phyloP scores from a whole-genome alignment of 2,888 invertebrate genomes.

The Conops quadrifasciatus region DNA sequence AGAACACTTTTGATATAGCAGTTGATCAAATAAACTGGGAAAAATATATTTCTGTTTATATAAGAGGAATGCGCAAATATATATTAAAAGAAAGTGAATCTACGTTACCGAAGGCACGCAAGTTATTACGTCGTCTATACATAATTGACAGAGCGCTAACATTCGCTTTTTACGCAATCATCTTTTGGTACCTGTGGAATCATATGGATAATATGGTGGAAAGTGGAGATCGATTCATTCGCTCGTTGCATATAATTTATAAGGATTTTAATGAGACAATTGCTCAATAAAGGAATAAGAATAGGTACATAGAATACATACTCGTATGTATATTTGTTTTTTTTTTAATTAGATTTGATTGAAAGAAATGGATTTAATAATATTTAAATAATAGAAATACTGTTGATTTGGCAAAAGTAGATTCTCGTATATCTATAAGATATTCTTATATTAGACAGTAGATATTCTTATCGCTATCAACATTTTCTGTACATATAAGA shows the following conservation, averaged over 20 bases:
- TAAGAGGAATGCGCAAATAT: conserved; percentile 84
- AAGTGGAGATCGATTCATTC: conserved; percentile 53
- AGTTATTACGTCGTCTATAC: conserved; percentile 63
- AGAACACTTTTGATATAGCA: conserved; percentile 71
- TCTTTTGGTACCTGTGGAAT: conserved; percentile 61
- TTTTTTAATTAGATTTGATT: background rate
- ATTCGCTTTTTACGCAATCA: conserved; percentile 51
- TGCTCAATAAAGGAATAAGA: background rate
- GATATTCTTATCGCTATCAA: background rate
- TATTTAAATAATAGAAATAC: too few species aligned
- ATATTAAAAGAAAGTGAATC: conserved; percentile 84
- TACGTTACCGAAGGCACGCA: conserved; percentile 76
- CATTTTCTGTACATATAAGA: too few species aligned
- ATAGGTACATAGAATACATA: background rate
- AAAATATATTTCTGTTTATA: conserved; percentile 74
- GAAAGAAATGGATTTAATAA: background rate
- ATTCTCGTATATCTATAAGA: too few species aligned
- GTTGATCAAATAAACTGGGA: conserved; percentile 70
- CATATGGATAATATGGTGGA: conserved; percentile 58
- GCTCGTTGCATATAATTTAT: conserved; percentile 47
- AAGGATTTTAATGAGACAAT: conserved; percentile 44
- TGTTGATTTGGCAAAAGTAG: background rate
- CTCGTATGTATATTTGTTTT: background rate
- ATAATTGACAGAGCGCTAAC: conserved; percentile 66
- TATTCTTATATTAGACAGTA: background rate